These are phyloP conservation scores for Actenoides lindsayi DNA, from an alignment of 2,113 vertebrate genomes.

Conservation along the genomic window DNA sequence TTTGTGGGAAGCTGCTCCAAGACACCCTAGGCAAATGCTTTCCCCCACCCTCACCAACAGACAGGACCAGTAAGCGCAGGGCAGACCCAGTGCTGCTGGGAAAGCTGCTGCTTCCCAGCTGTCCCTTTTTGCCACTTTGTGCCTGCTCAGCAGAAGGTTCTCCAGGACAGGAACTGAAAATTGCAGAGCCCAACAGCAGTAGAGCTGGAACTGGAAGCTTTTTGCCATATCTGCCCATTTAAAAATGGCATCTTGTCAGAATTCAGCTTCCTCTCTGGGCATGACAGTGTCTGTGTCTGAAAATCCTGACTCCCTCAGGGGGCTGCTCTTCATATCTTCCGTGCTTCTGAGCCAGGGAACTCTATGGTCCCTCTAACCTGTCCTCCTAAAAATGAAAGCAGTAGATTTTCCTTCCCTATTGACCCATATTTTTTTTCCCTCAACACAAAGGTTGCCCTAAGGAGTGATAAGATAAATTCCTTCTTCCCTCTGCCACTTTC, in stretches of 20 bases:
- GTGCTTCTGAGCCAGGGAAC: background rate
- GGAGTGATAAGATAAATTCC: background rate
- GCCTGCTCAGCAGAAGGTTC: background rate
- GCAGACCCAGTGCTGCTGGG: background rate
- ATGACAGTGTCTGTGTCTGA: background rate
- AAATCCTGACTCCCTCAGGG: rapidly evolving
- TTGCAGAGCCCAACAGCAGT: rapidly evolving
- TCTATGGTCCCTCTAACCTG: background rate
- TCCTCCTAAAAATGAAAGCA: background rate
- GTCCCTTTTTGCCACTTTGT: rapidly evolving
- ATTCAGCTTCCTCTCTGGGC: background rate
- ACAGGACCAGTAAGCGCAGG: rapidly evolving
- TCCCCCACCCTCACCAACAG: background rate
- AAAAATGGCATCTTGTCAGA: background rate
- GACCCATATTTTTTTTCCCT: background rate
- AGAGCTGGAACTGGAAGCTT: background rate
- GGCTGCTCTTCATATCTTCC: too few relatives aligned
- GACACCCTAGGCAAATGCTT: too few relatives aligned
- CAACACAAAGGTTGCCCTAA: background rate
- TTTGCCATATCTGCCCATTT: background rate
- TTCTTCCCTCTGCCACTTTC: background rate
- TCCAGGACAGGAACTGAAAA: background rate
- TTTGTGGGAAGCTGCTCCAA: background rate
- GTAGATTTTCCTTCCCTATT: background rate
- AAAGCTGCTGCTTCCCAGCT: background rate